Evolutionary conservation across 2,888 invertebrate genomes (phyloP), one percentile per base, ranked within the genome.

Genomic region (Chrysomela aeneicollis): DNA sequence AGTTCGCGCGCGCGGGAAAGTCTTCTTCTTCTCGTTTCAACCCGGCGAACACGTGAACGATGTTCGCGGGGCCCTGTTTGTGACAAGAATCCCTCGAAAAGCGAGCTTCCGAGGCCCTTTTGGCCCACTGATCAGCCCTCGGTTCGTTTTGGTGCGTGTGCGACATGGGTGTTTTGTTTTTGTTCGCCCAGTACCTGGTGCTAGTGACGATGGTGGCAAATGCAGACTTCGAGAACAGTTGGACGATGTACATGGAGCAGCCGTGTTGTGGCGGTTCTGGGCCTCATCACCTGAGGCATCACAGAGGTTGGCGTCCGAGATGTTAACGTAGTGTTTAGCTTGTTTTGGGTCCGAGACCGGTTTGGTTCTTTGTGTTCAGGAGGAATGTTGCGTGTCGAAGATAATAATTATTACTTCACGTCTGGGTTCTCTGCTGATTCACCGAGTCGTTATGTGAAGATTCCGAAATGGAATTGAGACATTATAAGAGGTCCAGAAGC

Each of bases 211-310:
- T 78, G 70, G 59, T 78, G 58, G 68, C 73, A 59, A 71, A 69
- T 75, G 85, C 84, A 73, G 88, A 82, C 71, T 83, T 84, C 81
- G 88, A 86, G 72, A 88, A 87, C 83, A 88, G 87, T 75, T 88
- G 88, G 88, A 87, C 87, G 50, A 86, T 87, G 74, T 89, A 86
- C 79, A 87, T 87, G 84, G 89, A 89, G 82, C 87, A 87, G 79
- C 88, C 88, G 50, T 89, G 89, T 79, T 89, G 89, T 81, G 84
- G 87, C 62, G 86, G 87, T 47, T 84, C 84, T 57, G 79, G 79
- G 62, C 82, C 85, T 64, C 88, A 88, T 77, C 87, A 88, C 64
- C 86, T 89, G 68, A 81, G 89, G 68, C 89, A 89, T 79, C 88
- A 89, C 72, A 85, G 88, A 88, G 88, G 89, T 84, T 58, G 37